Conservation (phyloP, 2,797 vertebrate species). For the Phalanger gymnotis region DNA sequence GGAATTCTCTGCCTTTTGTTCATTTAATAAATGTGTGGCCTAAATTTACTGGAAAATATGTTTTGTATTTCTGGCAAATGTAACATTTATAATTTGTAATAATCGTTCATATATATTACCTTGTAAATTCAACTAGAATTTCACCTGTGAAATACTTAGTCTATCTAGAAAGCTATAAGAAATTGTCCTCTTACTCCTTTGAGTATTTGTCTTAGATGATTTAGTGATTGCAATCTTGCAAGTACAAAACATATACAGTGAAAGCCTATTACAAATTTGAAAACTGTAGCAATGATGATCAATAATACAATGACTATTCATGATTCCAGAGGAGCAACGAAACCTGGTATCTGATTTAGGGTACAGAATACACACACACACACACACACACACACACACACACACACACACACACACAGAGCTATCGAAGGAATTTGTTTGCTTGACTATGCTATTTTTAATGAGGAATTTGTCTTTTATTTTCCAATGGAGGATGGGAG, state of each 20-base stretch:
- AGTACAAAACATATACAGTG: not conserved
- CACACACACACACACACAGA: no score
- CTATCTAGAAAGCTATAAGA: not conserved
- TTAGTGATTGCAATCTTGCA: not conserved
- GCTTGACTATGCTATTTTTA: not conserved
- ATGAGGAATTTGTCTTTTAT: not conserved
- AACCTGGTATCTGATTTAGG: not conserved
- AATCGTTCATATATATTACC: slow-evolving; percentile 3
- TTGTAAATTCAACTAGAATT: slow-evolving; percentile 36
- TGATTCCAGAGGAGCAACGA: not conserved
- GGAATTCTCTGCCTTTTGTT: slow-evolving; percentile 67
- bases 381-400: no score
- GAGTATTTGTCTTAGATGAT: not conserved
- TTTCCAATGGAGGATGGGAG: not conserved
- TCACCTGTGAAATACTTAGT: not conserved
- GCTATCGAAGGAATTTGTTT: not conserved
- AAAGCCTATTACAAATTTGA: not conserved
- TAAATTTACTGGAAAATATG: slow-evolving; percentile 52
- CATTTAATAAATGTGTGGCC: slow-evolving; percentile 52
- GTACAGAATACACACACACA: not conserved
- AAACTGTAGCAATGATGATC: not conserved
- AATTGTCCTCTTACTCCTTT: slow-evolving; percentile 41
- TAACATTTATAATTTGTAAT: slow-evolving; percentile 28
- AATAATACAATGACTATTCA: not conserved
- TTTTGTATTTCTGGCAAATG: slow-evolving; percentile 56